Evolutionary conservation across 2,113 vertebrate species (phyloP), one percentile per base, ranked within the genome.

Genomic region (Hyla sarda): DNA sequence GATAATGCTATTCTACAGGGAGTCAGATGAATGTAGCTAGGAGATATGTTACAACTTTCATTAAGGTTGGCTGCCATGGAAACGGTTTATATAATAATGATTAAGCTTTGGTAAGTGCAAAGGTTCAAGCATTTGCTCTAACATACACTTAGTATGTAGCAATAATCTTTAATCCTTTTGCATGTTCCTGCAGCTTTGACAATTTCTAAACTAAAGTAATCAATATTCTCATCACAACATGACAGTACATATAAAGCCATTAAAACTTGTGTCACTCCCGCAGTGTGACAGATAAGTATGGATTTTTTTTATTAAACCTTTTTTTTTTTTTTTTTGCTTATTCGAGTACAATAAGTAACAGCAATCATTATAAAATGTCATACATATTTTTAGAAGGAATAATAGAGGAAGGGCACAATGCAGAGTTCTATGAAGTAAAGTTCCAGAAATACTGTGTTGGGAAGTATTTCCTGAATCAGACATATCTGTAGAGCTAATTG

Each of bases 21-120:
- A 60, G 34, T 25, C 60, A 81, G 54, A 41, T 81, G 17, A 34
- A 79, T 41, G 52, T 30, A 58, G 77, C 52, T 60, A 41, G 77
- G 52, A 47, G 69, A 14, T 12, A 34, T 62, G 58, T 65, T 62
- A 62, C 52, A 8, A 62, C 34, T 62, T 80, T 62, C 28, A 37
- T n/a, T 41, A 41, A 81, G 58, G n/a, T 41, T 72, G 52, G 56
- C 45, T 62, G 41, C 78, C 37, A 65, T 81, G 56, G 78, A 65
- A 81, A 65, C 58, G 23, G 56, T 81, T 81, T 9, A 81, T 56
- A 81, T n/a, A 74, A 74, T 47, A 47, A n/a, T 14, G 23, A 23
- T 74, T 47, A 74, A 47, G 72, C 41, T 74, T n/a, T 47, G 23
- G 3, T 47, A 74, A 74, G 37, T 74, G 17, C 30, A 74, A 73